These are phyloP conservation scores for Reticulitermes lucifugus DNA, from an alignment of 2,888 invertebrate species.

Conservation along the genomic window DNA sequence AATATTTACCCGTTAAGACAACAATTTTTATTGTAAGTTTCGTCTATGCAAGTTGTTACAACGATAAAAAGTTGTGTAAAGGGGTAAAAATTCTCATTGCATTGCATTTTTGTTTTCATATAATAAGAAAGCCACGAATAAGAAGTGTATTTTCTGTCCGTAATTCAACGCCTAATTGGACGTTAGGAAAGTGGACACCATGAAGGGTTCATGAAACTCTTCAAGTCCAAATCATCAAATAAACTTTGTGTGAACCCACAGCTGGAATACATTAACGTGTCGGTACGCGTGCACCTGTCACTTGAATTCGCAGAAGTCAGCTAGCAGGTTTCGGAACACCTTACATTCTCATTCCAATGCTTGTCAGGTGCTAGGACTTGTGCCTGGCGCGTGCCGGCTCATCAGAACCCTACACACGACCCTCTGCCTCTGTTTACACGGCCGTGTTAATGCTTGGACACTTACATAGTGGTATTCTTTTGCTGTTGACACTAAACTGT, in stretches of 20 bases:
- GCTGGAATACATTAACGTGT: neutral
- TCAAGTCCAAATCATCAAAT: neutral
- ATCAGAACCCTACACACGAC: conserved; percentile 12
- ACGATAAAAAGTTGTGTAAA: too few species aligned
- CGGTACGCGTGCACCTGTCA: neutral
- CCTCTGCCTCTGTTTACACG: neutral
- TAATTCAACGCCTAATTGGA: too few species aligned
- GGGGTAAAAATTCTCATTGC: too few species aligned
- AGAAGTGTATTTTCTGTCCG: too few species aligned
- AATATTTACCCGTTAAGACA: too few species aligned
- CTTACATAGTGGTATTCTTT: too few species aligned
- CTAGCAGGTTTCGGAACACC: conserved; percentile 23
- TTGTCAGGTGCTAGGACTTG: conserved; percentile 28
- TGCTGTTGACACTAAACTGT: too few species aligned
- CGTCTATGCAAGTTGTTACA: too few species aligned
- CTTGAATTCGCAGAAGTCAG: conserved; percentile 6
- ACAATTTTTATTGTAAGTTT: too few species aligned
- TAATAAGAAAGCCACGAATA: too few species aligned
- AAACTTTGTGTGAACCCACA: neutral
- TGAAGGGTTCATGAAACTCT: conserved; percentile 2
- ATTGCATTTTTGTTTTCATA: too few species aligned
- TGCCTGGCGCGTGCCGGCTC: conserved; percentile 30
- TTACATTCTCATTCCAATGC: conserved; percentile 12
- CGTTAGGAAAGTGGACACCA: too few species aligned
- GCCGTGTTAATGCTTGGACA: neutral